Evolutionary conservation across 1,140 invertebrate species (phyloP), one percentile per base, ranked within the genome.

Genomic region (Bombus confusus): DNA sequence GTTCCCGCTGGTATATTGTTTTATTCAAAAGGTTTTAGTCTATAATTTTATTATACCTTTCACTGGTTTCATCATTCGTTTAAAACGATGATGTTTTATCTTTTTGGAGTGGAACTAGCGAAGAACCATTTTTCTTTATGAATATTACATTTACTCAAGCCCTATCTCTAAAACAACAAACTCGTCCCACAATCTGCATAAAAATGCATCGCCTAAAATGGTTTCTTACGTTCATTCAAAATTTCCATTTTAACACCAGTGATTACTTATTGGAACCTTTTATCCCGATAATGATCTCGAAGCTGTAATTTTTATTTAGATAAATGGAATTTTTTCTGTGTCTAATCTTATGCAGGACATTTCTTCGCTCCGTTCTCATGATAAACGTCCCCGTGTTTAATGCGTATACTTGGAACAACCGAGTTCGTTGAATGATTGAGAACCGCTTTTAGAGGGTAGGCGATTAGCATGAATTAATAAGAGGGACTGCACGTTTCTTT

Each of bases 391-490:
- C 3, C 15, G 1, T 15, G 43, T 25, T 43, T 34, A 57, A 57
- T 10, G 28, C 37, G 15, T 31, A 22, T 10, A 37, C 28, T 52
- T 41, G 5, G 22, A 43, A 43, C 62, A 22, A 62, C 4, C 25
- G 3, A 77, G 22, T 66, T 52, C 43, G 22, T 8, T 41, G 28
- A 80, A 66, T 25, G 74, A 82, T 73, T 73, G 85, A 87, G 85
- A 64, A 75, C 76, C 80, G 34, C 75, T 86, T 71, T 62, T 31
- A 83, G 66, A 84, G 87, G 80, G 71, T 84, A 79, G 39, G n/a
- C 80, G 85, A 86, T 88, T 88, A 88, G 76, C 87, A 79, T 87
- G 80, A 87, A 86, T 87, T 84, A 88, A 87, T 85, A 87, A 85
- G 59, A 80, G 78, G 79, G 52, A 74, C 77, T 81, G 82, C 68